Evolutionary conservation across 2,113 vertebrate genomes (phyloP), one percentile per base, ranked within the genome.

Genomic region (Brachyhypopomus occidentalis): DNA sequence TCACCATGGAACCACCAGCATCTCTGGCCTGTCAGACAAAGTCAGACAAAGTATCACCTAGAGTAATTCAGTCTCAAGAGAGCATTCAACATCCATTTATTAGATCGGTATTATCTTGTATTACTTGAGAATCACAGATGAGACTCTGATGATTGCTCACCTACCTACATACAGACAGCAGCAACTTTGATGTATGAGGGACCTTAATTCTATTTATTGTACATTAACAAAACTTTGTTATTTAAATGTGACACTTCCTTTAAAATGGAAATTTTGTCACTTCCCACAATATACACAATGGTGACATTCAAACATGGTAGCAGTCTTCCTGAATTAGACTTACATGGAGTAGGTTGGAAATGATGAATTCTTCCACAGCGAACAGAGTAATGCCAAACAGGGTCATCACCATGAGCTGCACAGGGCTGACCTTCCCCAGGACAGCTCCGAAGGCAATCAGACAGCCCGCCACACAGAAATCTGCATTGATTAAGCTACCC

Each of bases 1-100:
- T 98, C 78, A 96, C 95, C 97, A 99, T 99, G 84, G 98, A 98
- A 81, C 98, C 98, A 45, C 98, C 98, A 0, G 98, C 95, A 55
- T 99, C 98, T 90, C 89, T 95, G 45, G 95, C 96, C 98, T 99
- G 90, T 30, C 81, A 5, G 17, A 56, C 59, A 55, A 20, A 82
- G 90, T 30, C 81, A 5, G 17, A 56, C 59, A 55, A 20, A 82
- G 8, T 52, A 58, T 4, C 17, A 66, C 20, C 16, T 56, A 41
- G 23, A 12, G 66, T 23, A 52, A 9, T 52, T 52, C 14, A 11
- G 12, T 14, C 45, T 52, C 45, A 5, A 48, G 11, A 9, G 63
- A 52, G 12, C 25, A 73, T 72, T 72, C 34, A 60, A 59, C 9
- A 19, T 16, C 17, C 60, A 77, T 27, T 36, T 23, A 7, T 23